Conservation (phyloP, 2,113 vertebrate genomes). For the Circaetus gallicus region DNA sequence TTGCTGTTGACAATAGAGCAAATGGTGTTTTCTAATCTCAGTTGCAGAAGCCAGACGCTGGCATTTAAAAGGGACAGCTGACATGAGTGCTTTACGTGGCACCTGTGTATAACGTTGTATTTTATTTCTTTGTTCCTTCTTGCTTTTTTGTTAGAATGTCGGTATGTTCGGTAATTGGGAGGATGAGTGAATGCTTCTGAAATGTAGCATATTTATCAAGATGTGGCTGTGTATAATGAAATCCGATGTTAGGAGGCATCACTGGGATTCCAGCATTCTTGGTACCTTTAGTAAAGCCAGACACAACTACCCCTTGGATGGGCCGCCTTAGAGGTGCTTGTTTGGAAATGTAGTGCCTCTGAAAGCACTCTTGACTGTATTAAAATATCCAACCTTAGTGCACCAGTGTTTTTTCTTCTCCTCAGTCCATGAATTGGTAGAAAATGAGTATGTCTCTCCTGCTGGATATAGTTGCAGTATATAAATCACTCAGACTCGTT, state of each 20-base stretch:
- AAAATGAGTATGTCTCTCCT: neutral
- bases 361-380: neutral
- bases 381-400: neutral
- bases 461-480: neutral
- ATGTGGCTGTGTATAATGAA: neutral
- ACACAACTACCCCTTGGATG: rapidly evolving
- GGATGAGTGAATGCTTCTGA: neutral
- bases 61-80: neutral
- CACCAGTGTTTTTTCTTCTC: neutral
- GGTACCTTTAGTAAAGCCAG: neutral
- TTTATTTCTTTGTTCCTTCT: neutral
- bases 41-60: neutral
- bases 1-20: neutral
- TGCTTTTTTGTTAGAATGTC: neutral
- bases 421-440: neutral
- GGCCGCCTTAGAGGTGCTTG: neutral
- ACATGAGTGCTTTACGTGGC: neutral
- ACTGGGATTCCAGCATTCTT: neutral
- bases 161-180: neutral
- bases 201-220: neutral
- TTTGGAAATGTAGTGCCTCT: neutral
- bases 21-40: neutral
- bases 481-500: neutral
- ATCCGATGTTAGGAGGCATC: neutral
- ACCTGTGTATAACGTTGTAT: rapidly evolving